Evolutionary conservation across 2,797 vertebrate genomes (phyloP).

Genomic region (Premnoplex brunnescens): DNA sequence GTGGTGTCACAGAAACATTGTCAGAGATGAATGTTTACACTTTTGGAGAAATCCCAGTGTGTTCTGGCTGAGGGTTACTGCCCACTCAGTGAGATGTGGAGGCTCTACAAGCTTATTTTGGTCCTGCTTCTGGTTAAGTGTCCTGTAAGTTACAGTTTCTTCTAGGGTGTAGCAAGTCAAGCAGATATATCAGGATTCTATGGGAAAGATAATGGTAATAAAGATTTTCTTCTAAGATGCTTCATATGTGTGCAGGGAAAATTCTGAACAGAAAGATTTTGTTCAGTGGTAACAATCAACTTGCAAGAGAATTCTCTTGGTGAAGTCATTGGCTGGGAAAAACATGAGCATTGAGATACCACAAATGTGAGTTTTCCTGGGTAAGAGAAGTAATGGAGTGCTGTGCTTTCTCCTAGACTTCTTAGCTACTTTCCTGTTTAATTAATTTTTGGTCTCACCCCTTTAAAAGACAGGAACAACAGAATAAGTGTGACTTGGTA

Average conservation of each 20-base stretch:
- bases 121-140: neutral
- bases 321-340: neutral
- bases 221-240: neutral
- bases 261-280: neutral
- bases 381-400: neutral
- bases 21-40: neutral
- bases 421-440: neutral
- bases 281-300: neutral
- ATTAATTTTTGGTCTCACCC: neutral
- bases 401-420: neutral
- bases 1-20: neutral
- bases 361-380: neutral
- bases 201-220: neutral
- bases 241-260: neutral
- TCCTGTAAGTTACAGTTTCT: neutral
- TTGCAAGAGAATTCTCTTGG: neutral
- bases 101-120: neutral
- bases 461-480: neutral
- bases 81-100: rapidly evolving
- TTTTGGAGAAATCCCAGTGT: neutral
- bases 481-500: neutral
- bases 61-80: neutral
- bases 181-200: neutral
- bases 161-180: neutral
- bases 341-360: neutral